A percentile compares a stretch with the other conserved stretches of the same genome.
Evolutionary conservation across 2,113 vertebrate genomes (phyloP).

Genomic region (Pomatorhinus ruficollis): DNA sequence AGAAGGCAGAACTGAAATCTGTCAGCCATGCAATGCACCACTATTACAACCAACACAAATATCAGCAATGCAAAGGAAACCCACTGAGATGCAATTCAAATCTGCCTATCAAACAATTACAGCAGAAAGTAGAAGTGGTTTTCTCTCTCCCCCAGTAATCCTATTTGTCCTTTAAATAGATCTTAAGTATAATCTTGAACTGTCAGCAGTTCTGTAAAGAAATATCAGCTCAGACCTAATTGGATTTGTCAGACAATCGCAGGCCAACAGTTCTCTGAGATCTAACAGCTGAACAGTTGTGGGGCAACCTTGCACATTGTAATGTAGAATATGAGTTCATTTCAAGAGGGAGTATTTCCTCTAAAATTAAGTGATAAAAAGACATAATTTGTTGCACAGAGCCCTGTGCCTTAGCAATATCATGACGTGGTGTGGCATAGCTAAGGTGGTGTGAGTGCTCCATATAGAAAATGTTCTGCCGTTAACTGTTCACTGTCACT

Average conservation of each 20-base stretch:
- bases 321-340: neutral
- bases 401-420: neutral
- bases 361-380: neutral
- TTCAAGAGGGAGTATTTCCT: neutral
- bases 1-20: neutral
- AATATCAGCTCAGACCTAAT: conserved; percentile 35
- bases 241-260: conserved; percentile 44
- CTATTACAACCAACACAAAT: neutral
- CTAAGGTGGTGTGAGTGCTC: neutral
- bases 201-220: conserved; percentile 54
- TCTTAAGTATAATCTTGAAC: conserved; percentile 19
- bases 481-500: neutral
- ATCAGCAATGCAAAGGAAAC: neutral
- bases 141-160: conserved; percentile 9
- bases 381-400: neutral
- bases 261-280: neutral
- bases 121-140: neutral
- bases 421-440: neutral
- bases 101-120: neutral
- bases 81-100: neutral
- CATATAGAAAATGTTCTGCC: neutral
- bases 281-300: neutral
- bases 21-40: neutral
- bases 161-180: conserved; percentile 26
- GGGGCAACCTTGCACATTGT: neutral